These are phyloP conservation scores for Calliopsis andreniformis DNA, from an alignment of 1,140 invertebrate genomes.

Conservation along the genomic window DNA sequence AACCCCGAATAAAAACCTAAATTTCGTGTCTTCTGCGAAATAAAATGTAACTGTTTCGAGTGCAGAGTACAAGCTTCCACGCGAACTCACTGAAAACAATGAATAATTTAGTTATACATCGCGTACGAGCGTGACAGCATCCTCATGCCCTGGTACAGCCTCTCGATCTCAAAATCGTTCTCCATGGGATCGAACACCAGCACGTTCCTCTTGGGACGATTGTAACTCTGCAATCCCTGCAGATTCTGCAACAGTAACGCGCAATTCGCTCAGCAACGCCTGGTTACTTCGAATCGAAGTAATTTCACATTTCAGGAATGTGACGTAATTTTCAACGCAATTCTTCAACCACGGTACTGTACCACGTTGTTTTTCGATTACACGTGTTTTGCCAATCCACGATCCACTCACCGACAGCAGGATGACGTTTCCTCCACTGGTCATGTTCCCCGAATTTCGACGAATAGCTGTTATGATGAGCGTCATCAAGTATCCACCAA, in stretches of 20 bases:
- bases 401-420: conserved; percentile 73
- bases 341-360: background rate
- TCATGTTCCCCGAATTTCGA: conserved; percentile 70
- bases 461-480: conserved; percentile 87
- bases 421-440: conserved; percentile 69
- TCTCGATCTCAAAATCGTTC: conserved; percentile 69
- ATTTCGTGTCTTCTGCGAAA: too few species aligned
- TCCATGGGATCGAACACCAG: conserved; percentile 60
- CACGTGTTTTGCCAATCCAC: background rate
- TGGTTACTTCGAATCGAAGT: background rate
- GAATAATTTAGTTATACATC: conserved; percentile 49
- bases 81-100: too few species aligned
- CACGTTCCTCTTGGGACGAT: conserved; percentile 70
- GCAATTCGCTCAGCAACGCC: background rate
- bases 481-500: conserved; percentile 89
- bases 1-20: too few species aligned
- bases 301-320: background rate
- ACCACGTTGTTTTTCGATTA: background rate
- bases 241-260: conserved; percentile 62
- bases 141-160: conserved; percentile 76
- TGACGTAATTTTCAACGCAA: conserved; percentile 14
- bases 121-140: conserved; percentile 74
- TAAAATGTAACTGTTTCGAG: too few species aligned
- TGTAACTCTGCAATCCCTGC: conserved; percentile 63
- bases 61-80: too few species aligned